These are phyloP conservation scores for Cheilosia pagana DNA, from an alignment of 2,888 invertebrate species.

Conservation along the genomic window DNA sequence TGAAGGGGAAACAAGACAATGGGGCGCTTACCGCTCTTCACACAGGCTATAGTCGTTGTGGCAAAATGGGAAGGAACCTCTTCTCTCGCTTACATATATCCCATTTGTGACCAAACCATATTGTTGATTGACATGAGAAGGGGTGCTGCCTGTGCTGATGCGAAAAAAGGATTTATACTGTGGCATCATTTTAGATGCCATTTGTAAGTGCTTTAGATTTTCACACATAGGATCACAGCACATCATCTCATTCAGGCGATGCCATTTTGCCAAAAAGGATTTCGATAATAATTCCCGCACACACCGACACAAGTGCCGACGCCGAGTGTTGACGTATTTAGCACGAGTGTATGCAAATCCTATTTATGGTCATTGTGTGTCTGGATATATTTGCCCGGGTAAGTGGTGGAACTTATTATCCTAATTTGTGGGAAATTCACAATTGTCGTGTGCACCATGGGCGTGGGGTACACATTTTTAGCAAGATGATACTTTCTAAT, in stretches of 20 bases:
- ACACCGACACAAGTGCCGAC: slow-evolving; percentile 42
- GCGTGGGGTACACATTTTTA: background rate
- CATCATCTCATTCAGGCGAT: slow-evolving; percentile 59
- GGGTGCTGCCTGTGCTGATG: slow-evolving; percentile 43
- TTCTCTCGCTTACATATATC: slow-evolving; percentile 56
- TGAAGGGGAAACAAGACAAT: slow-evolving; percentile 59
- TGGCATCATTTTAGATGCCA: slow-evolving; percentile 67
- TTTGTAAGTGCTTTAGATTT: slow-evolving; percentile 74
- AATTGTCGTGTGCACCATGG: slow-evolving; percentile 1
- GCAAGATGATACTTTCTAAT: too few species aligned
- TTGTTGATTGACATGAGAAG: slow-evolving; percentile 65
- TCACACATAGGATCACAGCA: slow-evolving; percentile 71
- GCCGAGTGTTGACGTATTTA: slow-evolving; percentile 56
- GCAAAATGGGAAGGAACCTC: slow-evolving; percentile 68
- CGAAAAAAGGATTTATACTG: slow-evolving; percentile 52
- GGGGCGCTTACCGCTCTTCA: slow-evolving; percentile 43
- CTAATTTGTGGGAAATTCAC: slow-evolving; percentile 41
- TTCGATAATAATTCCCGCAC: slow-evolving; percentile 66
- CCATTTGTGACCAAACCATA: slow-evolving; percentile 61
- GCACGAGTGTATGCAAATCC: slow-evolving; percentile 57
- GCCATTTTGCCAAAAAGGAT: slow-evolving; percentile 74
- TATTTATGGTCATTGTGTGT: slow-evolving; percentile 66
- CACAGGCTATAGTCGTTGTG: background rate
- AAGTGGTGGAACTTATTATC: slow-evolving; percentile 59
- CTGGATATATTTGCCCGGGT: slow-evolving; percentile 61